These are phyloP conservation scores for Xanthostigma xanthostigma DNA, from an alignment of 2,888 invertebrate species.

Conservation along the genomic window DNA sequence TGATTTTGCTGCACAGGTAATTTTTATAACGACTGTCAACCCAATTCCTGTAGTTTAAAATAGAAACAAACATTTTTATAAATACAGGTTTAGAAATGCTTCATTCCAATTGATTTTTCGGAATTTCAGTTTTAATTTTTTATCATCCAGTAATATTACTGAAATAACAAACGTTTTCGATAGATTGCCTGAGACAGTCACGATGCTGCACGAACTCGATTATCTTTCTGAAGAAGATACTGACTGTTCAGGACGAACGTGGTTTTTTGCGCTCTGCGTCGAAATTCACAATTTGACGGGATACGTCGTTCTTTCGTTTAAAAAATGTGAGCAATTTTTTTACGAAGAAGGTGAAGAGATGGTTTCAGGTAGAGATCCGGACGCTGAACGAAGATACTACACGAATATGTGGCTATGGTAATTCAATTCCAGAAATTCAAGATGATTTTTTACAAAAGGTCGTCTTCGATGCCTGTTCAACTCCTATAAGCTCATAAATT, in stretches of 20 bases:
- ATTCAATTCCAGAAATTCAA: not conserved
- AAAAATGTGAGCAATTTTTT: slow-evolving; percentile 36
- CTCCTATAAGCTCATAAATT: no score
- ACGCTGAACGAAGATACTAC: slow-evolving; percentile 37
- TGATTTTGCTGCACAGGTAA: no score
- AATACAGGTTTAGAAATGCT: no score
- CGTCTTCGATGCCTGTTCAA: no score
- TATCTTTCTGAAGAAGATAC: slow-evolving; percentile 18
- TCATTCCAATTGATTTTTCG: no score
- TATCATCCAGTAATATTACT: no score
- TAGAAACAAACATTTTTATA: no score
- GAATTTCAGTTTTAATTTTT: no score
- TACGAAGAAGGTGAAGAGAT: slow-evolving; percentile 35
- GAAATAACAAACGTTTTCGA: slow-evolving; percentile 14
- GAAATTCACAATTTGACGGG: slow-evolving; percentile 44
- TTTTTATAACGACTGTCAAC: no score
- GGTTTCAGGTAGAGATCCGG: slow-evolving; percentile 29
- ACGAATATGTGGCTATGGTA: slow-evolving; percentile 46
- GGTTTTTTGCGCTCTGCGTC: slow-evolving; percentile 43
- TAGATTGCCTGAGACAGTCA: slow-evolving; percentile 26
- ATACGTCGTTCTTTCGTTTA: slow-evolving; percentile 33
- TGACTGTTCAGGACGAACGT: slow-evolving; percentile 31
- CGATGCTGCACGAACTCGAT: slow-evolving; percentile 28
- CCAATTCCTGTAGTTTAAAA: no score
- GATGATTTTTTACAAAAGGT: no score